phyloP scores from a whole-genome alignment of 2,888 invertebrate species.

The Meta bourneti region DNA sequence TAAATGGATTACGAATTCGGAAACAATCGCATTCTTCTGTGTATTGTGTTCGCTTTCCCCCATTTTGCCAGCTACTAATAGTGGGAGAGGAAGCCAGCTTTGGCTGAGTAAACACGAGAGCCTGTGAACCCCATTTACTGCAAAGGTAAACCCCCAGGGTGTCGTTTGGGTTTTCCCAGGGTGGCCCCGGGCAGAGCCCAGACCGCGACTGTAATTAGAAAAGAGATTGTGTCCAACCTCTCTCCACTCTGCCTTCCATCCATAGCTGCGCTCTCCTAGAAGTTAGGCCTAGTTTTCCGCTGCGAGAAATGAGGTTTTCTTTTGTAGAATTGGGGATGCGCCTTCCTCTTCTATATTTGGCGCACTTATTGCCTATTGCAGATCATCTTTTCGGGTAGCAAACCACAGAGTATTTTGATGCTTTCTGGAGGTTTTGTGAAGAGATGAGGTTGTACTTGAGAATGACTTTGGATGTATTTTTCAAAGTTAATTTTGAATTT shows the following conservation, averaged over 20 bases:
- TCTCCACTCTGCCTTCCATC: constrained; percentile 13
- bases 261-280: background rate
- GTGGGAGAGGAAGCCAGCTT: constrained; percentile 64
- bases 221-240: constrained; percentile 76
- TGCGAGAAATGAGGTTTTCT: constrained; percentile 32
- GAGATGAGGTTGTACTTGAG: no score
- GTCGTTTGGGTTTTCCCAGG: constrained; percentile 76
- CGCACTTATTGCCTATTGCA: constrained; percentile 63
- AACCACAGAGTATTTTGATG: no score
- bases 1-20: constrained; percentile 72
- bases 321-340: constrained; percentile 46
- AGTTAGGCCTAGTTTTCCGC: constrained; percentile 74
- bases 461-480: no score
- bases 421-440: no score
- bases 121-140: constrained; percentile 75
- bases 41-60: constrained; percentile 21
- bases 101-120: constrained; percentile 65
- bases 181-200: constrained; percentile 53
- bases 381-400: no score
- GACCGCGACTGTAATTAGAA: constrained; percentile 76
- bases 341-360: constrained; percentile 52
- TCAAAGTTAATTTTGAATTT: no score
- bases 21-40: constrained; percentile 58
- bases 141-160: constrained; percentile 71
- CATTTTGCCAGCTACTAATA: constrained; percentile 58